Percentiles rank a stretch among this genome's conserved stretches.
These are phyloP conservation scores for Hippoglossus hippoglossus DNA, from an alignment of 2,797 vertebrate genomes.

Conservation along the genomic window DNA sequence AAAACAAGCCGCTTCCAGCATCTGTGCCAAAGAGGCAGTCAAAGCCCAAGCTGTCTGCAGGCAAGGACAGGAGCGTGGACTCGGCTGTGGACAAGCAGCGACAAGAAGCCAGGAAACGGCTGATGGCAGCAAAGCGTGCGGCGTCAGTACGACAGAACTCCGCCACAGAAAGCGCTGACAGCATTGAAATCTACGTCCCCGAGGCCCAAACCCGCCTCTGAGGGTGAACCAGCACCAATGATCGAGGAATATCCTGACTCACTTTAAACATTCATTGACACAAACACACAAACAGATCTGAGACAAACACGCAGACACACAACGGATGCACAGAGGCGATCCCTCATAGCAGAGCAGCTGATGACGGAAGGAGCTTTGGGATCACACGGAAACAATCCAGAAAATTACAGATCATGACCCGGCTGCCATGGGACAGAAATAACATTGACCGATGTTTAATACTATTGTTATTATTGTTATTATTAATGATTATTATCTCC, in stretches of 20 bases:
- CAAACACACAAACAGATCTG: constrained; percentile 54
- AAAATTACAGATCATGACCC: constrained; percentile 62
- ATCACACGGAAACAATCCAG: constrained; percentile 57
- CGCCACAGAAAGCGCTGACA: constrained; percentile 97
- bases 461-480: constrained; percentile 79
- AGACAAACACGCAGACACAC: constrained; percentile 57
- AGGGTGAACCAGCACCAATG: constrained; percentile 71
- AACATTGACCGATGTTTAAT: constrained; percentile 80
- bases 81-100: constrained; percentile 95
- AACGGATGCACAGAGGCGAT: constrained; percentile 60
- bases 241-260: constrained; percentile 42
- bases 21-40: constrained; percentile 96
- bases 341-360: constrained; percentile 59
- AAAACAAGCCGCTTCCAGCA: constrained; percentile 92
- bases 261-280: constrained; percentile 59
- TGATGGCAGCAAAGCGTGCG: constrained; percentile 97
- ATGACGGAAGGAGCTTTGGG: constrained; percentile 31
- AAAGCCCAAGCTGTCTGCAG: constrained; percentile 90
- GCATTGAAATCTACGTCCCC: constrained; percentile 99
- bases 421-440: constrained; percentile 73
- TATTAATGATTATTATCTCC: constrained; percentile 81
- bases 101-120: constrained; percentile 96
- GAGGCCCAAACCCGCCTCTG: constrained; percentile 99
- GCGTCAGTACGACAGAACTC: constrained; percentile 98
- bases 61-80: constrained; percentile 91